Evolutionary conservation across 2,113 vertebrate genomes (phyloP), one percentile per base, ranked within the genome.

Genomic region (Pagrus major): DNA sequence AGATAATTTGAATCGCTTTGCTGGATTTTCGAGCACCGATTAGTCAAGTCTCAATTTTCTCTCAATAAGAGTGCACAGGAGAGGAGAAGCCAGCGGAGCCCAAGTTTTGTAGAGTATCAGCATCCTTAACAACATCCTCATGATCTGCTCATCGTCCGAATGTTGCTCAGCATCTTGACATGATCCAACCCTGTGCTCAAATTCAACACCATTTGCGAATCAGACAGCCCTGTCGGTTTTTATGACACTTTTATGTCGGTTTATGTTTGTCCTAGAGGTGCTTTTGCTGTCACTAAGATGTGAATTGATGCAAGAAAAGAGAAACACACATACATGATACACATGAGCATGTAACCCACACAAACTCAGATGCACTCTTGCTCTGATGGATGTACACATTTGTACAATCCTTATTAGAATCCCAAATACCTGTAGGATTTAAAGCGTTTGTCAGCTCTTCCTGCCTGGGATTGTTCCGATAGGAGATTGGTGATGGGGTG

Each of bases 401-500:
- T 37, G 60, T 55, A 8, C 55, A 77, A 55, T 78, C 74, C 74
- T 71, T 67, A 73, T 65, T 63, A 80, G 82, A 85, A 51, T 78
- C 69, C 47, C 60, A 86, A 74, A 75, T 66, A 83, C 80, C 56
- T 72, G 73, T 31, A 51, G 77, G 80, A 77, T 64, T 84, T 88
- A 83, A 83, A 78, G 27, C 3, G 9, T 66, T 75, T 88, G 88
- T 87, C 86, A 80, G 89, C 69, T 61, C 46, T 73, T 29, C 39
- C 75, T 74, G 86, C 72, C 65, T 77, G 81, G 78, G 68, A 90
- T 84, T 80, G 76, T 46, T 37, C 69, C 81, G 37, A 80, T 89
- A 60, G 70, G 52, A 84, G 75, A 80, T 71, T 81, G 80, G 78
- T 61, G 63, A 65, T 80, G 29, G 37, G 58, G 15, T 80, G 91